Conservation (phyloP, 2,797 vertebrate species). For the Taeniopygia guttata region DNA sequence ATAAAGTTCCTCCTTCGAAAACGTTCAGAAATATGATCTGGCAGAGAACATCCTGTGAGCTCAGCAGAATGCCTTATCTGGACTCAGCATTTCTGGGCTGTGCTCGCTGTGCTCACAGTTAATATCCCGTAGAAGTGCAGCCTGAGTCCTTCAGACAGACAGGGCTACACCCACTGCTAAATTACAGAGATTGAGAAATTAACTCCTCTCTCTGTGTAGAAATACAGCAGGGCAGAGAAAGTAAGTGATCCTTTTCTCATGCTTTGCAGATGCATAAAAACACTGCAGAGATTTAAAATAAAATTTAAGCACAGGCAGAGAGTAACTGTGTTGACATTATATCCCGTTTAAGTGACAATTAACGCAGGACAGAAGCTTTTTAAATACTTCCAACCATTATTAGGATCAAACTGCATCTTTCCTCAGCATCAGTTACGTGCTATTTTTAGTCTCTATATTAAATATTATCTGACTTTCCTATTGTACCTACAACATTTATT, state of each 20-base stretch:
- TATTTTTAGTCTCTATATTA: background rate
- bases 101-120: background rate
- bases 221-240: background rate
- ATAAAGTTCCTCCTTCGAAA: background rate
- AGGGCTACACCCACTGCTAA: background rate
- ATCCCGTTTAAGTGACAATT: background rate
- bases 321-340: background rate
- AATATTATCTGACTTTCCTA: background rate
- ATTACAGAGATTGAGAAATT: background rate
- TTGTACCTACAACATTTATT: background rate
- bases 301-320: background rate
- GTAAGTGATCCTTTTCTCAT: background rate
- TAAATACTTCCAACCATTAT: background rate
- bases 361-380: background rate
- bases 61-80: background rate
- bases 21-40: conserved; percentile 1
- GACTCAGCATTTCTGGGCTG: conserved; percentile 1
- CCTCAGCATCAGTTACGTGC: background rate
- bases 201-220: background rate
- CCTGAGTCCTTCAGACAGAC: background rate
- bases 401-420: background rate
- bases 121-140: background rate
- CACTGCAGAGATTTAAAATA: background rate
- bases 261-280: background rate
- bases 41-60: background rate